Evolutionary conservation across 2,797 vertebrate species (phyloP), one percentile per base, ranked within the genome.

Genomic region (Ptychadena robeensis): DNA sequence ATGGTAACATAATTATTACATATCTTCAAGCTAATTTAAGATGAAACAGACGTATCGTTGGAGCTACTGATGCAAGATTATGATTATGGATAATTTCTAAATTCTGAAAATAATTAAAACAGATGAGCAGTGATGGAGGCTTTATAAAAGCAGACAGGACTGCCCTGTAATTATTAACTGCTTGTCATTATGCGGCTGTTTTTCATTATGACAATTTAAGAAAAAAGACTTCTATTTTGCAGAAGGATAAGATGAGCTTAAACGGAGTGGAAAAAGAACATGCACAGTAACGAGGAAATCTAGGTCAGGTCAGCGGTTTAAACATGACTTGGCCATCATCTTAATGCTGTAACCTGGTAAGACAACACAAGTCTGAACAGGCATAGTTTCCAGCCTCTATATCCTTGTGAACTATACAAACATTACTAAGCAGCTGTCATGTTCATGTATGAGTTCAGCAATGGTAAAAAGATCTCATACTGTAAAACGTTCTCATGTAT

Each of bases 221-320:
- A 67, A 74, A 37, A 31, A 14, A 63, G 34, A 28, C 63, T 38
- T 53, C 18, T 32, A 30, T 57, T 81, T 27, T 64, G 27, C 31
- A 25, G 32, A 25, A 73, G 32, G 65, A 31, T 67, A n/a, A 31
- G 31, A 63, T 65, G 57, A 53, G 37, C 11, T 69, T 79, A 69
- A n/a, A 18, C 32, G 61, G 72, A 69, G 28, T 28, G 9, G 44
- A 75, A 75, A 74, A 31, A 63, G 37, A 37, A 5, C 18, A 57
- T 37, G 40, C 25, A 48, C 48, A 69, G 44, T 48, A 44, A 22
- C 18, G 25, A 65, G 48, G 68, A 75, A 59, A 82, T 75, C 32
- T 82, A 75, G 80, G 80, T 81, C 80, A 81, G 80, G 44, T 69
- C 80, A 76, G 73, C 65, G 25, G 72, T 68, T 78, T 67, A 68